phyloP scores from a whole-genome alignment of 2,113 vertebrate species.

The Erythrolamprus reginae region DNA sequence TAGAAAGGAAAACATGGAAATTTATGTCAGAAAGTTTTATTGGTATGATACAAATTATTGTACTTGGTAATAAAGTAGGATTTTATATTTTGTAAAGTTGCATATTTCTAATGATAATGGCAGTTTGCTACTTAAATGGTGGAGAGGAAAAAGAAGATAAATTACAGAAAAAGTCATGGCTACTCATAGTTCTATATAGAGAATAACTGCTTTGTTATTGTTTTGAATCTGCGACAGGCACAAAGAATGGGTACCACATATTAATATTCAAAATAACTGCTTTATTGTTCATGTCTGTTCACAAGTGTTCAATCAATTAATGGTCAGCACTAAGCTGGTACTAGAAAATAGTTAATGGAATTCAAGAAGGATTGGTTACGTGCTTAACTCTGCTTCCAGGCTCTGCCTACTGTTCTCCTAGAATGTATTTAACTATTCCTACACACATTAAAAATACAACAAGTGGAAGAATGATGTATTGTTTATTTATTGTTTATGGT shows the following conservation, averaged over 20 bases:
- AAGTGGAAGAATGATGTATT: neutral
- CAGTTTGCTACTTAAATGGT: neutral
- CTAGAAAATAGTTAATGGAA: neutral
- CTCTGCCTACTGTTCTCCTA: neutral
- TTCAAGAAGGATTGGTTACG: neutral
- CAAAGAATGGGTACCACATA: neutral
- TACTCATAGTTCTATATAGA: neutral
- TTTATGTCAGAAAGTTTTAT: neutral
- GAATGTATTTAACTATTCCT: neutral
- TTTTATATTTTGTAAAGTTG: neutral
- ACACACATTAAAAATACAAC: neutral
- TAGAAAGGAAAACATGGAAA: neutral
- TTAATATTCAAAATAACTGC: neutral
- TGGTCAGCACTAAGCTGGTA: neutral
- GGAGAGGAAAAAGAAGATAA: neutral
- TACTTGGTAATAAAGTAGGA: neutral
- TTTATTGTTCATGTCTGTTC: neutral
- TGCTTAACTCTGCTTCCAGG: neutral
- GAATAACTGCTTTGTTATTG: neutral
- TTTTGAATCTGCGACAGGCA: neutral
- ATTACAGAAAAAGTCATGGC: neutral
- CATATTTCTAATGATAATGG: neutral
- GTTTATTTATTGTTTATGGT: neutral
- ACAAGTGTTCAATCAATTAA: neutral
- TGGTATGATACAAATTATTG: neutral